phyloP scores from a whole-genome alignment of 2,888 invertebrate genomes.

The Cosmia trapezina region DNA sequence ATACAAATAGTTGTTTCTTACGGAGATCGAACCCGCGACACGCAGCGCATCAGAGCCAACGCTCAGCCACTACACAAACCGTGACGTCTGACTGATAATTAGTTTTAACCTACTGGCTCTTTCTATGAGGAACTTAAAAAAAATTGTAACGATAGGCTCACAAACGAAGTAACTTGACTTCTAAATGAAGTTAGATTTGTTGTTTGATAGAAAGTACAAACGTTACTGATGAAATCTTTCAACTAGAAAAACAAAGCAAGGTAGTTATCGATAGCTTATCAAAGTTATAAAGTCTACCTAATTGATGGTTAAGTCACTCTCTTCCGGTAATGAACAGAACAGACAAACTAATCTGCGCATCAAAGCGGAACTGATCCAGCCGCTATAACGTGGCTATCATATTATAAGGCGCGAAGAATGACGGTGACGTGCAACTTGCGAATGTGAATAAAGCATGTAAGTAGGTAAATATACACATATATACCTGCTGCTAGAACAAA shows the following conservation, averaged over 20 bases:
- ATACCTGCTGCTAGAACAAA: constrained; percentile 8
- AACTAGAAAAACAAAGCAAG: neutral
- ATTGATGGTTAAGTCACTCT: constrained; percentile 62
- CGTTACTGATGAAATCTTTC: too few species aligned
- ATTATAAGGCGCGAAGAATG: constrained; percentile 30
- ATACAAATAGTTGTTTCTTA: neutral
- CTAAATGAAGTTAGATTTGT: neutral
- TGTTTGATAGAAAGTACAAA: neutral
- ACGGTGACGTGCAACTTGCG: neutral
- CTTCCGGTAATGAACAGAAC: constrained; percentile 71
- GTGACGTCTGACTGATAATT: neutral
- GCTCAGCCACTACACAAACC: neutral
- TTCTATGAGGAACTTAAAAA: neutral
- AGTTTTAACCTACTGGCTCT: neutral
- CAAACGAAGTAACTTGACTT: neutral
- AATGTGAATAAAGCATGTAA: constrained; percentile 11
- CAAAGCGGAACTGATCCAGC: constrained; percentile 73
- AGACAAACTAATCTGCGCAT: constrained; percentile 65
- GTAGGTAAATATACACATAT: constrained; percentile 1
- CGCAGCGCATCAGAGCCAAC: neutral
- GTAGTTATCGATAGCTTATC: constrained; percentile 17
- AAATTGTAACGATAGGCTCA: too few species aligned
- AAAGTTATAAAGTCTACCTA: constrained; percentile 18
- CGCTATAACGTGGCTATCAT: neutral
- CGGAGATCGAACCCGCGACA: neutral